Evolutionary conservation across 2,797 vertebrate genomes (phyloP), one percentile per base, ranked within the genome.

Genomic region (Brotula barbata): DNA sequence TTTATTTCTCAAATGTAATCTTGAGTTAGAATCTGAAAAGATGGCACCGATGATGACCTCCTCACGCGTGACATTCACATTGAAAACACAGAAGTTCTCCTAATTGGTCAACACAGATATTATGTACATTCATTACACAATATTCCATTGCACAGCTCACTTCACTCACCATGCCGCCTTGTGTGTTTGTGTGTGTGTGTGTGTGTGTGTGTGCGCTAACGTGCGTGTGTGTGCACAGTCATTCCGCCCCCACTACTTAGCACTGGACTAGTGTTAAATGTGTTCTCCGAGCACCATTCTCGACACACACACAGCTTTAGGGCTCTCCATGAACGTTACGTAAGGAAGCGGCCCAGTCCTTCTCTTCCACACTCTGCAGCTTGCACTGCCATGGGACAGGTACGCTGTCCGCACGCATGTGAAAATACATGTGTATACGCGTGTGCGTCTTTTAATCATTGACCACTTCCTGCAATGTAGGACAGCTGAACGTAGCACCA

Each of bases 341-440:
- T 88, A 86, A 90, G 65, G 44, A 76, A 68, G 71, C 75, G 49
- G 50, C 48, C 46, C 75, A 65, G 45, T 80, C 57, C 55, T 66
- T 74, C 58, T 75, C 34, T 22, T 34, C 46, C 77, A 39, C 79
- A 64, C 63, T 64, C 34, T 59, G 22, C 47, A 66, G 68, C 69
- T 70, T 51, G 64, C 43, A 58, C 67, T 81, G 68, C 82, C 62
- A 85, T 85, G 84, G 89, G 81, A 80, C 83, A 88, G 86, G 88
- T 87, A 83, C 33, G 39, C 53, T 61, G 9, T n/a, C n/a, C n/a
- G n/a, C 40, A 54, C 47, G 47, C 33, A 36, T 55, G 16, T 42
- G n/a, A 31, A 10, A 16, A 8, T 36, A 25, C 22, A 6, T 37
- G 19, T 16, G 19, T 15, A 16, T 17, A 3, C 5, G 6, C 17